Conservation (phyloP, 2,113 vertebrate species). For the Prunella fulvescens region DNA sequence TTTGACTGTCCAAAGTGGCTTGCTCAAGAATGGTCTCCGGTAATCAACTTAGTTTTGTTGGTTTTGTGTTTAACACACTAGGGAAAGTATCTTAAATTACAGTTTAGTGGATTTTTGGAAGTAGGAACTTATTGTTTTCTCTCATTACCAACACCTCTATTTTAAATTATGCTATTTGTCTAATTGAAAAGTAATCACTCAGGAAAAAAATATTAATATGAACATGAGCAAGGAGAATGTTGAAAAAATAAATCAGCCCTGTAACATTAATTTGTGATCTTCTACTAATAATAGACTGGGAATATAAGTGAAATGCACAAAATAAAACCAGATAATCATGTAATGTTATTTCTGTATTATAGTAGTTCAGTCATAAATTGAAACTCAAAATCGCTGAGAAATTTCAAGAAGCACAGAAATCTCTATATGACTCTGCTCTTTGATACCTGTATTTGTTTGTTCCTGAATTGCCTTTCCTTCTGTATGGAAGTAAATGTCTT, state of each 20-base stretch:
- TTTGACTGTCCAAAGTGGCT: constrained; percentile 96
- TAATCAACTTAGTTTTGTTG: constrained; percentile 62
- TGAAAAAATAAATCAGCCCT: background rate
- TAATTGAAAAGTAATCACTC: background rate
- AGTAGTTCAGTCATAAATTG: background rate
- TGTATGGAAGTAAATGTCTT: background rate
- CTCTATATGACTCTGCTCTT: background rate
- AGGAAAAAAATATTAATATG: background rate
- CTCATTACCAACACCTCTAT: background rate
- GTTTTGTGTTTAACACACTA: background rate
- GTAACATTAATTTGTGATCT: background rate
- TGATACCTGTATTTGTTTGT: background rate
- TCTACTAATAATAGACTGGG: background rate
- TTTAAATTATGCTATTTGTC: background rate
- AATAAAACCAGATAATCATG: background rate
- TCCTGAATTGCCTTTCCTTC: background rate
- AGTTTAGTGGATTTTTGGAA: background rate
- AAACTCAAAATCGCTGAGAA: background rate
- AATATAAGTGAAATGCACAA: background rate
- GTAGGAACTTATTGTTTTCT: background rate
- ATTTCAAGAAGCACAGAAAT: background rate
- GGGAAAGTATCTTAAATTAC: background rate
- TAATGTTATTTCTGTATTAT: background rate
- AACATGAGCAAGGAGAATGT: background rate
- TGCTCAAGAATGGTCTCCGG: constrained; percentile 97